phyloP scores from a whole-genome alignment of 1,140 invertebrate species.

The Heliconius himera region DNA sequence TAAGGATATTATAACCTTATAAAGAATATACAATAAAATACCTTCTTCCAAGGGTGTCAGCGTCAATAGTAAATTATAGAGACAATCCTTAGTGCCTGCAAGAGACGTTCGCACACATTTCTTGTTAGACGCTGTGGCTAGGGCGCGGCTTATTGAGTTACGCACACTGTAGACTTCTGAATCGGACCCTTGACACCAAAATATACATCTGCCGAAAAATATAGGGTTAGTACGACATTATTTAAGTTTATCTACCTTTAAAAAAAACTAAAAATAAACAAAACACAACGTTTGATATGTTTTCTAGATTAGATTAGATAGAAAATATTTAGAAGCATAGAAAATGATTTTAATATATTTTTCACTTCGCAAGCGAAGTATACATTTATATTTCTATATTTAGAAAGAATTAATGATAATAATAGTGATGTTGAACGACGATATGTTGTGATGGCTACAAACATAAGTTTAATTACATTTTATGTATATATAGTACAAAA shows the following conservation, averaged over 20 bases:
- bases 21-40: conserved; percentile 22
- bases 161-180: conserved; percentile 41
- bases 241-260: background rate
- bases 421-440: too few species aligned
- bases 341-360: too few species aligned
- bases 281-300: background rate
- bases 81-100: conserved; percentile 64
- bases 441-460: too few species aligned
- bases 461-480: too few species aligned
- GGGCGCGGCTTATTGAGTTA: conserved; percentile 49
- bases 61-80: conserved; percentile 55
- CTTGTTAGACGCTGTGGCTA: conserved; percentile 47
- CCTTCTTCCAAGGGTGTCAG: conserved; percentile 55
- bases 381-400: too few species aligned
- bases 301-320: background rate
- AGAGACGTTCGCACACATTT: conserved; percentile 58
- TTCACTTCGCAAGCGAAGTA: too few species aligned
- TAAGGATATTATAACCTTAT: background rate
- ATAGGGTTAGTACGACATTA: background rate
- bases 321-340: too few species aligned
- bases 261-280: background rate
- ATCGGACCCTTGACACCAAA: conserved; percentile 33
- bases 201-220: conserved; percentile 51
- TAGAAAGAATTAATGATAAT: too few species aligned
- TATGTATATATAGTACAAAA: too few species aligned